Evolutionary conservation across 2,888 invertebrate genomes (phyloP).

Genomic region (Acleris laterana): DNA sequence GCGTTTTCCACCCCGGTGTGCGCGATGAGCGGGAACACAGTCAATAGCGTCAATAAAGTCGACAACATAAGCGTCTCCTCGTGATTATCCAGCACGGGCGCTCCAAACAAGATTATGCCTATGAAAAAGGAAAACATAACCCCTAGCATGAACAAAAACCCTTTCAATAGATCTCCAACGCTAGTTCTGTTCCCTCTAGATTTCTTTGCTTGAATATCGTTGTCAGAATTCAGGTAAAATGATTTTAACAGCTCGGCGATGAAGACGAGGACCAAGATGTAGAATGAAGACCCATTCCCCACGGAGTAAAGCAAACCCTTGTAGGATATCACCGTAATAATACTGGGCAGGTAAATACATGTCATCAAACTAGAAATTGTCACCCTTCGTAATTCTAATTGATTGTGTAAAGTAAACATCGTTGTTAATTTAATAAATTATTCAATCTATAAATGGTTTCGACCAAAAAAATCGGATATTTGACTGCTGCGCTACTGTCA

Average conservation of each 20-base stretch:
- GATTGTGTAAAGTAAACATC: conserved; percentile 73
- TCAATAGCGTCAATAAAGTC: conserved; percentile 84
- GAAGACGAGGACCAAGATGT: conserved; percentile 70
- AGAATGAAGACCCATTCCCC: conserved; percentile 82
- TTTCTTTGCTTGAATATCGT: conserved; percentile 67
- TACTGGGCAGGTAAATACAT: conserved; percentile 85
- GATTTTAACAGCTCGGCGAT: conserved; percentile 84
- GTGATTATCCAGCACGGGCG: conserved; percentile 85
- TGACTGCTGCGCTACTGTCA: too few species aligned
- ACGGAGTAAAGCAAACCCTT: conserved; percentile 85
- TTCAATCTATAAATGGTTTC: conserved; percentile 14
- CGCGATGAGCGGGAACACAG: conserved; percentile 86
- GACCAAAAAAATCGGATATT: background rate
- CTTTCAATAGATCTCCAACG: conserved; percentile 80
- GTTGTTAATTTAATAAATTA: conserved; percentile 21
- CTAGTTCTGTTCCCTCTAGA: conserved; percentile 69
- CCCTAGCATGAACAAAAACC: conserved; percentile 69
- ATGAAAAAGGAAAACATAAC: conserved; percentile 83
- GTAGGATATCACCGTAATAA: conserved; percentile 83
- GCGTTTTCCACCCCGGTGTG: conserved; percentile 85
- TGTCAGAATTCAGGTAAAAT: conserved; percentile 63
- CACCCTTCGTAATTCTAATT: conserved; percentile 69
- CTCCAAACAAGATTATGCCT: conserved; percentile 87
- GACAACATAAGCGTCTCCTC: conserved; percentile 89
- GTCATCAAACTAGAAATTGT: conserved; percentile 83